Conservation (phyloP, 2,113 vertebrate species). For the Symphodus melops region DNA sequence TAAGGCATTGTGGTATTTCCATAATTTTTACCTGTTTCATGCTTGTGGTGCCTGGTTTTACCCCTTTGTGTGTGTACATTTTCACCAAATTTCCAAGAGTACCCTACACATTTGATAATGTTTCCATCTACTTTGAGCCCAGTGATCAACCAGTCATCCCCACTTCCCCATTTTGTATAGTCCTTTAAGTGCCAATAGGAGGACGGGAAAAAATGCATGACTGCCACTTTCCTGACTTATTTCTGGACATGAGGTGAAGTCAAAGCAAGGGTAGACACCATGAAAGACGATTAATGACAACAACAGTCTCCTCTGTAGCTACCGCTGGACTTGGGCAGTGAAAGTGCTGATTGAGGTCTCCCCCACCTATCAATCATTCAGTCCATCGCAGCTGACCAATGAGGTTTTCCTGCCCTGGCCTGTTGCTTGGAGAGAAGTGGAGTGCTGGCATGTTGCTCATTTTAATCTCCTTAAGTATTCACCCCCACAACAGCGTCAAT, state of each 20-base stretch:
- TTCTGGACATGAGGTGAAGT: constrained; percentile 2
- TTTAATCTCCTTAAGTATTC: constrained; percentile 83
- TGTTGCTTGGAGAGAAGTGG: constrained; percentile 60
- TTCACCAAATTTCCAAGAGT: no score
- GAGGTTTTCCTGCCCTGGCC: constrained; percentile 42
- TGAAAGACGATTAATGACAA: constrained; percentile 16
- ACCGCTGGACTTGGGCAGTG: constrained; percentile 24
- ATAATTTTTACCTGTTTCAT: no score
- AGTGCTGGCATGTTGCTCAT: constrained; percentile 71
- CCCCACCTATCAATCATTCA: constrained; percentile 46
- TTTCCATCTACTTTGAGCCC: no score
- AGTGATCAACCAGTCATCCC: no score
- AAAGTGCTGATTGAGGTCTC: constrained; percentile 64
- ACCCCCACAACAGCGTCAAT: constrained; percentile 54
- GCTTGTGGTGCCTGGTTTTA: no score
- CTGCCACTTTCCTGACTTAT: neutral
- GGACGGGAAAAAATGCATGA: neutral
- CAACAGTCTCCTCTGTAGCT: constrained; percentile 6
- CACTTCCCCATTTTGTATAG: neutral
- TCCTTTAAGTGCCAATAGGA: neutral
- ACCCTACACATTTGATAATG: no score
- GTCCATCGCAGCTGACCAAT: constrained; percentile 56
- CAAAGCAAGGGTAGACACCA: constrained; percentile 2
- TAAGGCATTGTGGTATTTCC: no score
- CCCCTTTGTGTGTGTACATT: no score